Evolutionary conservation across 2,113 vertebrate genomes (phyloP).

Genomic region (Oxygymnocypris stewartii): DNA sequence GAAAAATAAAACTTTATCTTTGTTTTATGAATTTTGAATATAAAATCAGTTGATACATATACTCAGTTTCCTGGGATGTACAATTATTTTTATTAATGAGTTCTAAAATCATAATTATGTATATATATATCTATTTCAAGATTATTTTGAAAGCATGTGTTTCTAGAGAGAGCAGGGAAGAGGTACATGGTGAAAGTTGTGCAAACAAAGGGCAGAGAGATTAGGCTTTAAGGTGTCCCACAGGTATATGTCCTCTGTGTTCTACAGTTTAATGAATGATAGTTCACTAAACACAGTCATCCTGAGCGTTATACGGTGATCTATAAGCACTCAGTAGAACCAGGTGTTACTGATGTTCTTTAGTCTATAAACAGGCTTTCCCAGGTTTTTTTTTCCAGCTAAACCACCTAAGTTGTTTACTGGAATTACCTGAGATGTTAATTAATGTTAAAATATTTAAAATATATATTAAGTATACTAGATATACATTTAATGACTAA

Average conservation of each 20-base stretch:
- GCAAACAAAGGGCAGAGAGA: conserved; percentile 31
- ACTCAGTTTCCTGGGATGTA: conserved; percentile 5
- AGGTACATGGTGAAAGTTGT: conserved; percentile 18
- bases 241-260: neutral
- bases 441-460: neutral
- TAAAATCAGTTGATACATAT: conserved; percentile 64
- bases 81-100: neutral
- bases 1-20: conserved; percentile 76
- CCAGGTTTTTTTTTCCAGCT: neutral
- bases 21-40: conserved; percentile 68
- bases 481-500: neutral
- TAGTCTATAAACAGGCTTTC: neutral
- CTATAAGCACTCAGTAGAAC: conserved; percentile 23
- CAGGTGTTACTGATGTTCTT: conserved; percentile 12
- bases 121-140: neutral
- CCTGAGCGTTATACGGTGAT: neutral
- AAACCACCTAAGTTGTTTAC: neutral
- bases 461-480: neutral
- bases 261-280: neutral
- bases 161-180: neutral
- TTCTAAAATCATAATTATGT: conserved; percentile 6
- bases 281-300: neutral
- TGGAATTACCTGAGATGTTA: neutral
- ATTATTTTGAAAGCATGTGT: neutral
- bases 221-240: conserved; percentile 15